A percentile compares a stretch with the other conserved stretches of the same genome.
These are phyloP conservation scores for Papilio demoleus DNA, from an alignment of 2,888 invertebrate species.

Conservation along the genomic window DNA sequence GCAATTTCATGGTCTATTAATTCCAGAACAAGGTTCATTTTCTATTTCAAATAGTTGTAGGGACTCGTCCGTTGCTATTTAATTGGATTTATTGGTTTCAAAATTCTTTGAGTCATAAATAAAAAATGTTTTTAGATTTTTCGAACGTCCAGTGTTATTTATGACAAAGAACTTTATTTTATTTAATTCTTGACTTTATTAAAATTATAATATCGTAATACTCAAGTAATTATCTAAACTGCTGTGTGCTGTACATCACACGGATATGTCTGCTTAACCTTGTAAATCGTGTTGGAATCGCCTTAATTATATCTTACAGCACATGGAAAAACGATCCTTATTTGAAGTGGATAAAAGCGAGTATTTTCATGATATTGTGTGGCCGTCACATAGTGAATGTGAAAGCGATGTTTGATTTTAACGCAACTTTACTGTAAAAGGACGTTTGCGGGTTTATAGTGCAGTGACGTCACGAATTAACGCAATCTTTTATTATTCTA, in stretches of 20 bases:
- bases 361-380: conserved; percentile 43
- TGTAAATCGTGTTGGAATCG: conserved; percentile 29
- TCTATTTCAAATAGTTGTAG: no score
- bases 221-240: conserved; percentile 13
- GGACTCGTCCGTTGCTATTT: no score
- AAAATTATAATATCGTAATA: not conserved
- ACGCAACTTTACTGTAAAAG: conserved; percentile 32
- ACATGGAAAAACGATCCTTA: conserved; percentile 18
- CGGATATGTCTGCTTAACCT: conserved; percentile 38
- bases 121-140: not conserved
- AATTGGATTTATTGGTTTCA: no score
- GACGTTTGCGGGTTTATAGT: conserved; percentile 17
- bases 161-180: not conserved
- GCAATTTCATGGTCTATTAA: no score
- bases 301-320: conserved; percentile 26
- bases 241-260: conserved; percentile 36
- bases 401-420: conserved; percentile 37
- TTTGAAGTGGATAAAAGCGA: conserved; percentile 16
- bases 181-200: not conserved
- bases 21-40: no score
- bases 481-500: conserved; percentile 18
- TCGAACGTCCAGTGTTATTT: not conserved
- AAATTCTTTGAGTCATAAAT: not conserved
- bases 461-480: conserved; percentile 24
- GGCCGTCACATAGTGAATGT: conserved; percentile 38